phyloP scores from a whole-genome alignment of 2,113 vertebrate genomes.

The Meleagris gallopavo region DNA sequence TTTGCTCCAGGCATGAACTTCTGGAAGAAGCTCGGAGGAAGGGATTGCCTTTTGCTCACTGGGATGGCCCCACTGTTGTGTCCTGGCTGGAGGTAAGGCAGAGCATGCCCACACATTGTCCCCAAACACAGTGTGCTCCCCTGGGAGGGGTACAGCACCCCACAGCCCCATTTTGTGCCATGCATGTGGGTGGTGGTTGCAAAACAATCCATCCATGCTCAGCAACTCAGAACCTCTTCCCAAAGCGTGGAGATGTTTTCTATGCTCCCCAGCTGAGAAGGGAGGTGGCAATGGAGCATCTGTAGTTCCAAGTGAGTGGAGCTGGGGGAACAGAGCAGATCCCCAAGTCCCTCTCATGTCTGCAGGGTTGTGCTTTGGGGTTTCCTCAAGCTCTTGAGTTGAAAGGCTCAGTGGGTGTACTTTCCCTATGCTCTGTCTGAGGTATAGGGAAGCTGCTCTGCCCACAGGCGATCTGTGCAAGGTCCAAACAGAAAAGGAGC shows the following conservation, averaged over 20 bases:
- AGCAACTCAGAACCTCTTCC: neutral
- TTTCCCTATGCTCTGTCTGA: neutral
- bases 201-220: neutral
- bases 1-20: constrained; percentile 88
- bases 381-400: neutral
- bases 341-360: neutral
- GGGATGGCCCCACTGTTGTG: constrained; percentile 97
- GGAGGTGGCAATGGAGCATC: neutral
- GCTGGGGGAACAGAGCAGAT: neutral
- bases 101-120: accelerated
- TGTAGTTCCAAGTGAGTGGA: neutral
- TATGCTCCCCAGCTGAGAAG: neutral
- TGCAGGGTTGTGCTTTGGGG: neutral
- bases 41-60: constrained; percentile 94
- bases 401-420: neutral
- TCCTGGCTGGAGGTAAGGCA: constrained; percentile 95
- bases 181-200: accelerated
- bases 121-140: accelerated
- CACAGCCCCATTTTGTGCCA: neutral
- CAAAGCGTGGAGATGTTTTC: neutral
- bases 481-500: neutral
- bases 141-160: neutral
- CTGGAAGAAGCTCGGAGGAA: constrained; percentile 94
- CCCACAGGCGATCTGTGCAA: neutral
- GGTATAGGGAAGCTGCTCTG: neutral